Percentiles rank a stretch among this genome's conserved stretches.
Evolutionary conservation across 2,797 vertebrate species (phyloP).

Genomic region (Paramormyrops hopkinsi): DNA sequence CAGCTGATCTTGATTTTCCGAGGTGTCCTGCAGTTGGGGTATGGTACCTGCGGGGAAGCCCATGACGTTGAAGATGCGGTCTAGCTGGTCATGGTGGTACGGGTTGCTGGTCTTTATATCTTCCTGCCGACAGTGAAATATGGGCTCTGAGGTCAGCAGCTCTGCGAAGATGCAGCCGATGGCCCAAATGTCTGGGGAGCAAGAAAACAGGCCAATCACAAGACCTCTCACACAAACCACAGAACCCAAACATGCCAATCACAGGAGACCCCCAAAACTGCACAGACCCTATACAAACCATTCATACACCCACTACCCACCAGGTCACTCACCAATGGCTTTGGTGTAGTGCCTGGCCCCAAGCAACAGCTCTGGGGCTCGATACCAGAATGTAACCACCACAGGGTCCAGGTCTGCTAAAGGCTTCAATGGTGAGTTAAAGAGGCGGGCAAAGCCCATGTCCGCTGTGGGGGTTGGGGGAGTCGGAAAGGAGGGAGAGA

Average conservation of each 20-base stretch:
- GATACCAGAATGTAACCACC: constrained; percentile 99
- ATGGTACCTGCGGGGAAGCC: constrained; percentile 94
- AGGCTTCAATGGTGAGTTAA: constrained; percentile 99
- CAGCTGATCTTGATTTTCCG: background rate
- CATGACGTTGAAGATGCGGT: constrained; percentile 99
- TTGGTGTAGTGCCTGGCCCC: constrained; percentile 99
- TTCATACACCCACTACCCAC: background rate
- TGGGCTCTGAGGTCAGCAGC: constrained; percentile 98
- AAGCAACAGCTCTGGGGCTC: constrained; percentile 95
- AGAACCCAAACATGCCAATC: background rate
- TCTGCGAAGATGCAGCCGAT: constrained; percentile 99
- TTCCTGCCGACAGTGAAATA: constrained; percentile 99
- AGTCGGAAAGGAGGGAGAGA: background rate
- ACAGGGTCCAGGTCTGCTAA: constrained; percentile 99
- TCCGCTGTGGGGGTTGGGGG: constrained; percentile 70
- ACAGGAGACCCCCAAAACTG: background rate
- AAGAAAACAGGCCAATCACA: background rate
- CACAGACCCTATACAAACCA: background rate
- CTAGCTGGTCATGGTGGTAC: constrained; percentile 99
- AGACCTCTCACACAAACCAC: background rate
- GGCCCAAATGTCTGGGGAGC: constrained; percentile 90
- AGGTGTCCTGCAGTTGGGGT: background rate
- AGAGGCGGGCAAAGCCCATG: constrained; percentile 99
- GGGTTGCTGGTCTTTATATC: constrained; percentile 99
- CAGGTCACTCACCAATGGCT: constrained; percentile 87